phyloP scores from a whole-genome alignment of 1,140 invertebrate genomes.

The Achatina immaculata region DNA sequence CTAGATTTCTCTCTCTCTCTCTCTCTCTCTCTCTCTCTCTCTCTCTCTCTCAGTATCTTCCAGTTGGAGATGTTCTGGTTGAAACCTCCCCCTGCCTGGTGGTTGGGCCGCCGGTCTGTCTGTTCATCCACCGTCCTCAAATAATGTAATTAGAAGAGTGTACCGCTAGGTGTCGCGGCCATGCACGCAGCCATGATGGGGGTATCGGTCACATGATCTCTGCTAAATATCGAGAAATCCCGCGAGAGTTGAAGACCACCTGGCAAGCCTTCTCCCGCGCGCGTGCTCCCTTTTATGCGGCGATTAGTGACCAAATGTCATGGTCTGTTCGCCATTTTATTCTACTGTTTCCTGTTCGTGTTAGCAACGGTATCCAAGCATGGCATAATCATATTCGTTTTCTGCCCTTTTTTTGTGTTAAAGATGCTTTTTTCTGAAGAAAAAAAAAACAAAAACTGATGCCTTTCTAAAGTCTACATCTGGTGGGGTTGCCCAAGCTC shows the following conservation, averaged over 20 bases:
- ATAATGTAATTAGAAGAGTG: constrained; percentile 4
- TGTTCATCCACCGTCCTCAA: neutral
- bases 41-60: no score
- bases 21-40: no score
- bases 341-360: neutral
- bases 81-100: no score
- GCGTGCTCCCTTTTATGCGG: neutral
- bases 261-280: neutral
- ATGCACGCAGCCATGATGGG: neutral
- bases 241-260: constrained; percentile 22
- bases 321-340: constrained; percentile 15
- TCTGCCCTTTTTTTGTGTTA: neutral
- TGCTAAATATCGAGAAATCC: constrained; percentile 21
- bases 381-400: neutral
- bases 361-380: neutral
- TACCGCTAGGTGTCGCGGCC: neutral
- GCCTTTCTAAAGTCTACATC: no score
- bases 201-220: constrained; percentile 25
- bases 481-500: no score
- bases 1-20: no score
- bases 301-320: constrained; percentile 23
- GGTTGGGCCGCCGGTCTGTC: constrained; percentile 12
- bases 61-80: no score
- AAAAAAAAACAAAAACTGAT: no score
- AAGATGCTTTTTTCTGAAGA: no score